Base-by-base conservation (phyloP, 2,888 invertebrate species). In the Subacronicta megacephala region DNA sequence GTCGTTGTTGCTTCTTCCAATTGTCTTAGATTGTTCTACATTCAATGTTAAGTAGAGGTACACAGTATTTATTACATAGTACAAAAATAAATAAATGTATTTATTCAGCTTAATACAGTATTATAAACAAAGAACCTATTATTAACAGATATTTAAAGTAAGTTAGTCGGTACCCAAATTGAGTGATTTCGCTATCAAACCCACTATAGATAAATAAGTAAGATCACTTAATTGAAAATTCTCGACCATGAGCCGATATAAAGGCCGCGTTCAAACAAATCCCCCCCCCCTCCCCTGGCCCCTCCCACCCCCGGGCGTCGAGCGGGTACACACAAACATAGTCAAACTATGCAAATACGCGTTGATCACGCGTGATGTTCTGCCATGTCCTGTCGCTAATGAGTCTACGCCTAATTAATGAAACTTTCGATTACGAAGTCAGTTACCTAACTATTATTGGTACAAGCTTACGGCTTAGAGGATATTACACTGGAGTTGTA, bases 301-400 rank as follows among this genome's bases (percentile, higher is more conserved):
- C 29, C 31, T 31, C 5, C 2, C 16, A 9, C 16, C 23, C 17
- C 31, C 37, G n/a, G 13, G 18, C 44, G 7, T 20, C 15, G 7
- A 12, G 10, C 16, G 17, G 17, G 7, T n/a, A 13, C 36, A 36
- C 10, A 13, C 36, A 16, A 44, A 1, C 16, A 5, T 10, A 4
- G 2, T 31, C 1, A 10, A 15, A 33, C 36, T 52, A 46, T 46
- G 52, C 41, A 52, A 58, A 46, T 23, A 46, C 13, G n/a, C 13
- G n/a, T n/a, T 20, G 38, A 13, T 16, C 46, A 52, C 38, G 41
- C 45, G 31, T 9, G 45, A 37, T 31, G 17, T 41, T 29, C 46
- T 45, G 45, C 26, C 52, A 37, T 31, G 17, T 41, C 36, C 46
- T 45, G 45, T 35, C 18, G 36, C 29, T 52, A 52, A 58, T 46